Evolutionary conservation across 1,140 invertebrate species (phyloP).

Genomic region (Pomacea maculata): DNA sequence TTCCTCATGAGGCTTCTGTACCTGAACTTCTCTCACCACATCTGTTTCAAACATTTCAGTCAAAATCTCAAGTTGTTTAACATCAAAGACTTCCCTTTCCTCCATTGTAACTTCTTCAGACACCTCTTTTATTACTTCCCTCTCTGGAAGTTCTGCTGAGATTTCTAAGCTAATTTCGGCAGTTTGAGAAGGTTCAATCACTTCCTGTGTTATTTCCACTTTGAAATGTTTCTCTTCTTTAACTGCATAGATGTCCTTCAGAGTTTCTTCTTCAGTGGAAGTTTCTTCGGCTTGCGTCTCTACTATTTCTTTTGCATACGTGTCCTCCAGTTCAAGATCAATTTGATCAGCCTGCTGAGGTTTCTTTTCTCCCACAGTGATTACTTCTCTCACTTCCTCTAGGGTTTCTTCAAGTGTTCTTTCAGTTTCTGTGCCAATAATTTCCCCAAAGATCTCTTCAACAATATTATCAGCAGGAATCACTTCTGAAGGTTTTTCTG

Average conservation of each 20-base stretch:
- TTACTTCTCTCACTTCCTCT: conserved; percentile 27
- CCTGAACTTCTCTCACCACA: conserved; percentile 18
- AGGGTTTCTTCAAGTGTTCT: conserved; percentile 32
- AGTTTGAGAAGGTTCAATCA: conserved; percentile 9
- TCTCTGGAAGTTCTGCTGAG: conserved; percentile 18
- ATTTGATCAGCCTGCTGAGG: conserved; percentile 26
- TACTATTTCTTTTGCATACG: conserved; percentile 20
- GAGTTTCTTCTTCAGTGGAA: conserved; percentile 15
- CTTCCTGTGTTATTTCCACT: conserved; percentile 16
- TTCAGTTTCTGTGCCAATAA: conserved; percentile 16
- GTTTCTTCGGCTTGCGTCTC: conserved; percentile 23
- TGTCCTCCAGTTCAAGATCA: conserved; percentile 15
- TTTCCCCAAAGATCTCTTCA: conserved; percentile 27
- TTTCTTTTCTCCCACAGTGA: conserved; percentile 29
- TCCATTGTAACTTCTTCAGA: conserved; percentile 29
- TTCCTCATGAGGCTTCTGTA: conserved; percentile 36
- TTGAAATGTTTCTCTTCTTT: conserved; percentile 23
- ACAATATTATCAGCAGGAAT: not conserved
- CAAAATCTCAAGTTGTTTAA: conserved; percentile 11
- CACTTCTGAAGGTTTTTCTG: conserved; percentile 26
- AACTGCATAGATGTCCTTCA: conserved; percentile 3
- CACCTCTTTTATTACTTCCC: conserved; percentile 27
- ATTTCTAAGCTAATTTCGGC: conserved; percentile 18
- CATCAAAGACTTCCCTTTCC: conserved; percentile 21
- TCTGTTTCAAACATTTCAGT: conserved; percentile 5